Conservation (phyloP, 2,797 vertebrate species). For the Meriones psammophilus region DNA sequence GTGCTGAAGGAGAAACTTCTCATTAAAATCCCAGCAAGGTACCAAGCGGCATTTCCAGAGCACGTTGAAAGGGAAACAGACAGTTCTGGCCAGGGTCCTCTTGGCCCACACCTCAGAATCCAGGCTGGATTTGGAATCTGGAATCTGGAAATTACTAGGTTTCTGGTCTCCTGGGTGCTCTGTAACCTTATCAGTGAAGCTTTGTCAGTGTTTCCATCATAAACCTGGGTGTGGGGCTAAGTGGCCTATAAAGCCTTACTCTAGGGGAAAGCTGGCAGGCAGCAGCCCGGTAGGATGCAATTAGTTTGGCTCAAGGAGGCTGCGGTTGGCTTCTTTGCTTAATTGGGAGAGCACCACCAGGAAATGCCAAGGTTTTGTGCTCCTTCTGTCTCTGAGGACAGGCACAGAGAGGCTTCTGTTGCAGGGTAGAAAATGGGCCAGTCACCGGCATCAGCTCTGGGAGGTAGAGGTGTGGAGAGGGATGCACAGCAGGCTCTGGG, state of each 20-base stretch:
- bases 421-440: neutral
- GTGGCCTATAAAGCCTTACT: conserved; percentile 85
- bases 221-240: conserved; percentile 78
- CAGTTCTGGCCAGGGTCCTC: conserved; percentile 10
- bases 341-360: conserved; percentile 69
- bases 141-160: conserved; percentile 69
- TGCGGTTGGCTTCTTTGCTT: conserved; percentile 77
- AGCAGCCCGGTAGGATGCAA: conserved; percentile 64
- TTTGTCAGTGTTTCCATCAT: conserved; percentile 87
- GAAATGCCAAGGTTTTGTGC: conserved; percentile 55
- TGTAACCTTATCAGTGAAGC: conserved; percentile 81
- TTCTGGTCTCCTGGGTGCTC: conserved; percentile 71
- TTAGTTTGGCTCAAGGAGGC: conserved; percentile 72
- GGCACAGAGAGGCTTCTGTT: conserved; percentile 61
- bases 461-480: neutral
- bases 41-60: neutral
- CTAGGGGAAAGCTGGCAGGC: conserved; percentile 78
- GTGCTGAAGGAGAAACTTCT: conserved; percentile 54
- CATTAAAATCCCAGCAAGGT: conserved; percentile 64
- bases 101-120: conserved; percentile 46
- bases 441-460: neutral
- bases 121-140: conserved; percentile 34
- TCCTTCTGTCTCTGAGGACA: conserved; percentile 55
- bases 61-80: conserved; percentile 37
- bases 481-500: neutral